These are phyloP conservation scores for Agelaius phoeniceus DNA, from an alignment of 2,113 vertebrate species.

Conservation along the genomic window DNA sequence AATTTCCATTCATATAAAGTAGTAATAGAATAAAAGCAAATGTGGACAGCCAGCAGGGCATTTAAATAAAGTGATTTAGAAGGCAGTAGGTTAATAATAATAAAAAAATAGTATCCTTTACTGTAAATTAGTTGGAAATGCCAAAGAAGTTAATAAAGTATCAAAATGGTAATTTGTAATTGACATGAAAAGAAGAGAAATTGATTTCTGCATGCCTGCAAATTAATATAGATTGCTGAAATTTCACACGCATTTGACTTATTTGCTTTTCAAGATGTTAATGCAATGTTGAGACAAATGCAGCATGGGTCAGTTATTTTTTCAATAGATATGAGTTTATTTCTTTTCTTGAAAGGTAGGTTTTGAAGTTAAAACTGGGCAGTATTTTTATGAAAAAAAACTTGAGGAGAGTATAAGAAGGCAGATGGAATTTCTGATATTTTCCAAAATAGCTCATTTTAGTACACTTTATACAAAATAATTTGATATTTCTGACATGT, in stretches of 20 bases:
- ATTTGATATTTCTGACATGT: not conserved
- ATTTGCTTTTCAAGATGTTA: not conserved
- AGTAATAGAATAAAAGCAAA: slow-evolving; percentile 49
- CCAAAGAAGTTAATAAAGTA: slow-evolving; percentile 29
- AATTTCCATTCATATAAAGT: slow-evolving; percentile 37
- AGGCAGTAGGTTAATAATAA: slow-evolving; percentile 46
- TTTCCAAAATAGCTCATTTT: not conserved
- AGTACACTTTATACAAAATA: not conserved
- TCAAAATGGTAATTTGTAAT: slow-evolving; percentile 43
- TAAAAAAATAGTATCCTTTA: not conserved
- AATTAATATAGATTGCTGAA: slow-evolving; percentile 14
- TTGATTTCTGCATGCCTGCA: not conserved
- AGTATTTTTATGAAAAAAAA: not conserved
- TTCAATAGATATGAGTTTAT: not conserved
- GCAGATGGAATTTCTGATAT: not conserved
- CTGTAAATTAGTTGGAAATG: slow-evolving; percentile 37
- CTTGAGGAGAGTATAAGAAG: not conserved
- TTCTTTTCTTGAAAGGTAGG: not conserved
- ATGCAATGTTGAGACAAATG: slow-evolving; percentile 1
- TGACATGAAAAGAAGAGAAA: slow-evolving; percentile 12
- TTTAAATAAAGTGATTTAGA: slow-evolving; percentile 42
- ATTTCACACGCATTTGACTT: not conserved
- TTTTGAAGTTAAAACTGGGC: not conserved
- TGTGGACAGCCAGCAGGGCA: slow-evolving; percentile 11
- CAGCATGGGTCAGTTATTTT: not conserved